Evolutionary conservation across 2,113 vertebrate species (phyloP).

Genomic region (Psittacula cyanocephala): DNA sequence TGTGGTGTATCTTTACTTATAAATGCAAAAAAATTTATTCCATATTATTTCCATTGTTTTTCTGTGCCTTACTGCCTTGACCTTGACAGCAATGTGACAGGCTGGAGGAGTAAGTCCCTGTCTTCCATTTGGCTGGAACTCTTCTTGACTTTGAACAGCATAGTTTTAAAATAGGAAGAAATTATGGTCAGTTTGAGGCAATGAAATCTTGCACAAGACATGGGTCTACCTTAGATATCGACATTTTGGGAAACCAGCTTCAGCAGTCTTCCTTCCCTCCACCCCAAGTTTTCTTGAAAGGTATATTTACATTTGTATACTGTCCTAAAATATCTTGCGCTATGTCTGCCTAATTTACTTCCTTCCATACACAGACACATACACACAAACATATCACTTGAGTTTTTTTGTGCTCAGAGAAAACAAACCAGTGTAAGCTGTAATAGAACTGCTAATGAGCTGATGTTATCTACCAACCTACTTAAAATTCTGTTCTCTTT

Average conservation of each 20-base stretch:
- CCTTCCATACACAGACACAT: slow-evolving; percentile 25
- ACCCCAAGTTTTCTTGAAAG: not conserved
- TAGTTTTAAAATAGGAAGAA: not conserved
- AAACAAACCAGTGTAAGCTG: slow-evolving; percentile 59
- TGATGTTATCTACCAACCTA: slow-evolving; percentile 67
- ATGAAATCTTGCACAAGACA: not conserved
- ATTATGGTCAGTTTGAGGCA: not conserved
- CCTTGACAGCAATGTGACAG: not conserved
- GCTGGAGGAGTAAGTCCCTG: not conserved
- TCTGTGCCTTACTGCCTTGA: not conserved
- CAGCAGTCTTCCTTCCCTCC: not conserved
- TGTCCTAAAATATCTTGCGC: slow-evolving; percentile 32
- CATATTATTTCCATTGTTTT: not conserved
- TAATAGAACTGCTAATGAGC: slow-evolving; percentile 73
- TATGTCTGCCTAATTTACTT: slow-evolving; percentile 64
- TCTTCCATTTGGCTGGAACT: not conserved
- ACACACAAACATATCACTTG: slow-evolving; percentile 26
- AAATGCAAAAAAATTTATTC: not conserved
- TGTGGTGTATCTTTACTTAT: not conserved
- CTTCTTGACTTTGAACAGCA: not conserved
- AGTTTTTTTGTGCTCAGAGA: slow-evolving; percentile 10
- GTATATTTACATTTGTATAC: slow-evolving; percentile 23
- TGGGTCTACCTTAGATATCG: not conserved
- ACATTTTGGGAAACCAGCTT: not conserved
- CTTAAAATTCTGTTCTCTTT: slow-evolving; percentile 69